Base-by-base conservation (phyloP, 2,113 vertebrate species). In the Thinocorus orbignyianus region DNA sequence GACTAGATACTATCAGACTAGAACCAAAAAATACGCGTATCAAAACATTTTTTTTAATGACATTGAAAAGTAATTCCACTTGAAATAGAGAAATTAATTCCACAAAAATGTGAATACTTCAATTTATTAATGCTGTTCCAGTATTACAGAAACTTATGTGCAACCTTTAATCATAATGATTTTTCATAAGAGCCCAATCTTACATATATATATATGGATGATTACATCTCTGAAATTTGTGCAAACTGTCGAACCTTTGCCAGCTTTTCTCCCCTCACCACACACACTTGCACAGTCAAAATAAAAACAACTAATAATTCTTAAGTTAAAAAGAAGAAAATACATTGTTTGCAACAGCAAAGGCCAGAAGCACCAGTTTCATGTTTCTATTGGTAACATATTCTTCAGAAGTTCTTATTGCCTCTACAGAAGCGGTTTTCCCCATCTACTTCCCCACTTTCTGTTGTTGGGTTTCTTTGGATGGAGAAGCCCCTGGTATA, bases 171-270 rank as follows among this genome's bases (percentile, higher is more conserved):
- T n/a, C 23, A 15, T 19, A 11, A 13, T 35, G 10, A 19, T 51
- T 85, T 60, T 85, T 86, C 23, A 0, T 28, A 79, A 81, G 57
- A 85, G 74, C 11, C 5, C 19, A 37, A 25, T 55, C 22, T 60
- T 41, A 41, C n/a, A n/a, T n/a, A n/a, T 39, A 16, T 33, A 31
- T 1, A 0, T 39, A 15, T 37, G 11, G 39, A 74, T 7, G 3
- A 81, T 64, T 18, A 76, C 22, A 37, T 17, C 19, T 49, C 78
- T 42, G 28, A 41, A 90, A 79, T 66, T 57, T 31, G 8, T n/a
- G 68, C 16, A 72, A 68, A 13, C 42, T 88, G n/a, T 28, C 23
- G 41, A 91, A 18, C 4, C 41, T 48, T 2, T 1, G 3, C 16
- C 5, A 80, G 23, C 2, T 6, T 26, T 48, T 62, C 42, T 18